A percentile compares a stretch with the other conserved stretches of the same genome.
These are phyloP conservation scores for Corydoras maculifer DNA, from an alignment of 2,113 vertebrate genomes.

Conservation along the genomic window DNA sequence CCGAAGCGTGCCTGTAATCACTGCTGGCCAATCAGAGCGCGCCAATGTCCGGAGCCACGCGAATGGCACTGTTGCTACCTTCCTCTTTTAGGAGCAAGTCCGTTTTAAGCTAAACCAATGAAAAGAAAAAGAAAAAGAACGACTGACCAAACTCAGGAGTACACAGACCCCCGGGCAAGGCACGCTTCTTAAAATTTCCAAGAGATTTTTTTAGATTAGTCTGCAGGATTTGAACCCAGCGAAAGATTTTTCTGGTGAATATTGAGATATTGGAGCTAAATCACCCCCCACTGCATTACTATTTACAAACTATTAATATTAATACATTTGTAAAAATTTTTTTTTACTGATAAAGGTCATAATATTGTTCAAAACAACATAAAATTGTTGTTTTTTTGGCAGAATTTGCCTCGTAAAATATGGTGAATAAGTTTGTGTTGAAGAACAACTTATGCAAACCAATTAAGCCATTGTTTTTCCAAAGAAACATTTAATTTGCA, in stretches of 20 bases:
- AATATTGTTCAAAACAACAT: neutral
- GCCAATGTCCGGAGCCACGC: constrained; percentile 52
- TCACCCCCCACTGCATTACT: too few relatives aligned
- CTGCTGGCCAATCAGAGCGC: constrained; percentile 69
- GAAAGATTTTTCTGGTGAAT: neutral
- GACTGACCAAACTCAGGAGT: constrained; percentile 47
- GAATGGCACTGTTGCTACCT: constrained; percentile 56
- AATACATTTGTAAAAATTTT: too few relatives aligned
- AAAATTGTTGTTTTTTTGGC: neutral
- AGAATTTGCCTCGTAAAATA: neutral
- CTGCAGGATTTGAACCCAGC: constrained; percentile 9
- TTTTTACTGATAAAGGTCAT: too few relatives aligned
- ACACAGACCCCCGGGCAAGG: constrained; percentile 58
- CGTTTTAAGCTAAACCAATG: constrained; percentile 56
- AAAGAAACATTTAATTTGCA: neutral
- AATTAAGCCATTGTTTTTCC: neutral
- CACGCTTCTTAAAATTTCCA: constrained; percentile 50
- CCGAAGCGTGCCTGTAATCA: constrained; percentile 95
- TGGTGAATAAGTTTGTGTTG: neutral
- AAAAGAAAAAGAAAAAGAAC: constrained; percentile 52
- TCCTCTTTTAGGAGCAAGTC: constrained; percentile 45
- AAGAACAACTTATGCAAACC: neutral
- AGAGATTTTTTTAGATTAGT: constrained; percentile 14
- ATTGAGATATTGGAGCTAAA: too few relatives aligned
- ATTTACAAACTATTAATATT: too few relatives aligned